Evolutionary conservation across 2,113 vertebrate genomes (phyloP), one percentile per base, ranked within the genome.

Genomic region (Murina feae): DNA sequence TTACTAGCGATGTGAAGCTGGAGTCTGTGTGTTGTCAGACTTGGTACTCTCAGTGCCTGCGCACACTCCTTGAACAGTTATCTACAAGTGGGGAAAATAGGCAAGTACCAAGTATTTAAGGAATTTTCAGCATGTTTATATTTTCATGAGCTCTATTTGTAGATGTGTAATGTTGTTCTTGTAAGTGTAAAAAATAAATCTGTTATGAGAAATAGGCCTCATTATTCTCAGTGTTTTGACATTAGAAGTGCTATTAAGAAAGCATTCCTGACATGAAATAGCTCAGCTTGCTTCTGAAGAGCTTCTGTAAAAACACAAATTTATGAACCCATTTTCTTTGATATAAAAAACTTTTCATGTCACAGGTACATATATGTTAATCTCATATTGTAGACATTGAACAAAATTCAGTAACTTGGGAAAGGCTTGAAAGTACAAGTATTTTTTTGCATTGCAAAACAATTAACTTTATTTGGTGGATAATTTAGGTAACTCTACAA

Each of bases 201-300:
- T 93, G 53, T 88, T 75, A 42, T 65, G 94, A 95, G 76, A 68
- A 96, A 89, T 89, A 53, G 47, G 39, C 35, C 72, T 96, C 88
- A 89, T 96, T 92, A 90, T 89, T 93, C 90, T 97, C 49, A 95
- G 32, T 95, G 69, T 96, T 96, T 93, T 96, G 93, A 85, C 91
- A 81, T 78, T 49, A 53, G 18, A 95, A 95, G 30, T 82, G 86
- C 20, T 75, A 92, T 91, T 93, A 85, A 35, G 58, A 69, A 91
- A 95, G 74, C 51, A 84, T 86, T 87, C 44, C 58, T 55, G 72
- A 49, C 35, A 9, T 28, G 42, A 95, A 44, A 76, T 37, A 72
- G 32, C 80, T 95, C 25, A 92, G 16, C 44, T 85, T 44, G 44
- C 13, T 96, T 95, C 74, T 88, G 42, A 85, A 79, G 66, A 76